Conservation (phyloP, 2,113 vertebrate species). For the Oreochromis spilurus region DNA sequence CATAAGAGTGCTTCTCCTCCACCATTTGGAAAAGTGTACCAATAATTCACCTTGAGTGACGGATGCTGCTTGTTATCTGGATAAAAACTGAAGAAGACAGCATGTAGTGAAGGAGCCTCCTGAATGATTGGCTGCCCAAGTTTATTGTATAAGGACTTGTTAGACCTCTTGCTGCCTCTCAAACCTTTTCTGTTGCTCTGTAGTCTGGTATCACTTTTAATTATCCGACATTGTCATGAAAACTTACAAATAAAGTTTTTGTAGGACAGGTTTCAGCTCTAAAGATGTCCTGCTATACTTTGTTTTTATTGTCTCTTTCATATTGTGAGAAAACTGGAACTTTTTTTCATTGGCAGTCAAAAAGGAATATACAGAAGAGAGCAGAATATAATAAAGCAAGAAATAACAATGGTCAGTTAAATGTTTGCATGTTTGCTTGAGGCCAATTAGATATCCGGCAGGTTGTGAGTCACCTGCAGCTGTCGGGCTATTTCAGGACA, state of each 20-base stretch:
- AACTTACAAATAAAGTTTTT: not conserved
- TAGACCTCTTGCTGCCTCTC: not conserved
- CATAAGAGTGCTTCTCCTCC: not conserved
- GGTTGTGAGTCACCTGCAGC: not conserved
- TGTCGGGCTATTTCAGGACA: not conserved
- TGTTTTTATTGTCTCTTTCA: not conserved
- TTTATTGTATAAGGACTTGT: not conserved
- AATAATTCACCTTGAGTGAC: not conserved
- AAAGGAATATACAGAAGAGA: not conserved
- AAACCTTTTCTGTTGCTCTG: not conserved
- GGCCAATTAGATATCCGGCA: not conserved
- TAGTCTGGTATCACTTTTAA: not conserved
- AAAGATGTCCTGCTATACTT: not conserved
- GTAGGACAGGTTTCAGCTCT: not conserved
- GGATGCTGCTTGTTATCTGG: not conserved
- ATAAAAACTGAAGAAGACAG: not conserved
- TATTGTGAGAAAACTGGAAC: not conserved
- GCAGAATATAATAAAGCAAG: not conserved
- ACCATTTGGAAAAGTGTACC: not conserved
- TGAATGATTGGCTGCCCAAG: not conserved
- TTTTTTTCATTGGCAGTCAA: not conserved
- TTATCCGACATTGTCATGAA: not conserved
- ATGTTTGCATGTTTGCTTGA: constrained; percentile 1
- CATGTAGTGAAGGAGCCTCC: not conserved
- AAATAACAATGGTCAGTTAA: not conserved